Evolutionary conservation across 2,888 invertebrate genomes (phyloP).

Genomic region (Nezara viridula): DNA sequence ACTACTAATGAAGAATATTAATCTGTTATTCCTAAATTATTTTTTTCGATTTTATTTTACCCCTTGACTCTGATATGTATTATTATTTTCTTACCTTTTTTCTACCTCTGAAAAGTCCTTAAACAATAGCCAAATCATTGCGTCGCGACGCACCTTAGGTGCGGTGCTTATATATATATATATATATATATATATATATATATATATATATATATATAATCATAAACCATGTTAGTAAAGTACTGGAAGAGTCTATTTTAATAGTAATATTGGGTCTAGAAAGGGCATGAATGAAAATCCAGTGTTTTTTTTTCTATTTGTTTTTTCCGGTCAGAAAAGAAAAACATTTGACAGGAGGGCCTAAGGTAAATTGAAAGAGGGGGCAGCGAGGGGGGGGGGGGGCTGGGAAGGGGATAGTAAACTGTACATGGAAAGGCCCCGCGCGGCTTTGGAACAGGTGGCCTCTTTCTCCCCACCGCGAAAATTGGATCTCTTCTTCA

Average conservation of each 20-base stretch:
- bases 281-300: neutral
- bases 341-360: slow-evolving; percentile 31
- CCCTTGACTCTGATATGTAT: no score
- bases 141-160: no score
- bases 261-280: neutral
- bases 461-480: neutral
- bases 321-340: slow-evolving; percentile 21
- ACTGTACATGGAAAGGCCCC: neutral
- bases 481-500: slow-evolving; percentile 11
- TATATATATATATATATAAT: no score
- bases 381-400: neutral
- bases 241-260: neutral
- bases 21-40: no score
- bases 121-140: no score
- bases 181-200: no score
- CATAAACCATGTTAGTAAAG: no score
- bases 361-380: slow-evolving; percentile 42
- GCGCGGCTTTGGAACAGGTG: slow-evolving; percentile 9
- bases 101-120: no score
- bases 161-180: no score
- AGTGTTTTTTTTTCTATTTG: neutral
- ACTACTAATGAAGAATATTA: no score
- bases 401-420: neutral
- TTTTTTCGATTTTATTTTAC: no score
- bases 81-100: no score